Evolutionary conservation across 2,888 invertebrate species (phyloP).

Genomic region (Chrysolina oricalcia): DNA sequence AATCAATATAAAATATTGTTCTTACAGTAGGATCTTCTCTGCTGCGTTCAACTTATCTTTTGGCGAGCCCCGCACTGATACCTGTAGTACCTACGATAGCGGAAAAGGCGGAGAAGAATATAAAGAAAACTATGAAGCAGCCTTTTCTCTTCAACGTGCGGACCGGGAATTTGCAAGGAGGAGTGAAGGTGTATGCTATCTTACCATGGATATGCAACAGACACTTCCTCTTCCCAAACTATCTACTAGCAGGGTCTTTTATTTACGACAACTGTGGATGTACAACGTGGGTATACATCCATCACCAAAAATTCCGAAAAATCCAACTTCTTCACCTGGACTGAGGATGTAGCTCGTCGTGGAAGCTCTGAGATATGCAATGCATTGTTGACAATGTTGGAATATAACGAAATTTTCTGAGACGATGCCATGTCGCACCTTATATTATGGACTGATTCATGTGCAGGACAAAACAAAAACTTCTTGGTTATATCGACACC

Average conservation of each 20-base stretch:
- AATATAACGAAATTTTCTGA: background rate
- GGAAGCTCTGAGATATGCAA: slow-evolving; percentile 27
- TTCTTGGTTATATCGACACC: too few species aligned
- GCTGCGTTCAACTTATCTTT: too few species aligned
- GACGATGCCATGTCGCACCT: background rate
- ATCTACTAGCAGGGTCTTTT: slow-evolving; percentile 52
- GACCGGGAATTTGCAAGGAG: slow-evolving; percentile 24
- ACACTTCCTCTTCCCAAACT: slow-evolving; percentile 54
- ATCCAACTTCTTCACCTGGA: slow-evolving; percentile 54
- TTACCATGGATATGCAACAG: slow-evolving; percentile 55
- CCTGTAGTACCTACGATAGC: slow-evolving; percentile 33
- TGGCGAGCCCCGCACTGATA: too few species aligned
- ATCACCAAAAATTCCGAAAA: slow-evolving; percentile 27
- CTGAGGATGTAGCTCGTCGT: slow-evolving; percentile 50
- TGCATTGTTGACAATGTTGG: slow-evolving; percentile 6
- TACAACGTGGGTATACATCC: slow-evolving; percentile 52
- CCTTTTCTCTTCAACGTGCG: slow-evolving; percentile 39
- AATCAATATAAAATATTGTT: too few species aligned
- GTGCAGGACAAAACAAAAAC: too few species aligned
- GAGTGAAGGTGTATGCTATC: slow-evolving; percentile 37
- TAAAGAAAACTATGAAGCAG: slow-evolving; percentile 33
- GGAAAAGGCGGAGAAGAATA: slow-evolving; percentile 35
- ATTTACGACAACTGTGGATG: slow-evolving; percentile 55
- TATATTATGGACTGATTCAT: too few species aligned
- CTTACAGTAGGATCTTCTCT: too few species aligned